Evolutionary conservation across 2,888 invertebrate species (phyloP).

Genomic region (Andrena fulva): DNA sequence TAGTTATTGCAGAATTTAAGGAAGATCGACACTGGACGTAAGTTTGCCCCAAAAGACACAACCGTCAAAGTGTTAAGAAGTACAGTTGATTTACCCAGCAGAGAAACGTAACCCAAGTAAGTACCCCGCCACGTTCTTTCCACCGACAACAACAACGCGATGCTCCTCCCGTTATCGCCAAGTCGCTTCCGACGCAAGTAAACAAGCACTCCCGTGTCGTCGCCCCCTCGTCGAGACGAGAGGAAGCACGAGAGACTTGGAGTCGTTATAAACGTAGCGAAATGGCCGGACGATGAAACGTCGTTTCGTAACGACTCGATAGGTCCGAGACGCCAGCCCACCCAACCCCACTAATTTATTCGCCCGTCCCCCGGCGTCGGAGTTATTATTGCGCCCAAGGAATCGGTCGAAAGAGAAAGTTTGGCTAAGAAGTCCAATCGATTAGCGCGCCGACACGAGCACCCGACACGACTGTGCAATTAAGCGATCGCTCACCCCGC

Average conservation of each 20-base stretch:
- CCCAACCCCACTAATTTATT: slow-evolving; percentile 52
- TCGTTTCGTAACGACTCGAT: slow-evolving; percentile 19
- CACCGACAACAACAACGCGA: too few species aligned
- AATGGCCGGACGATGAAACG: slow-evolving; percentile 1
- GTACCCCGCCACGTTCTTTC: too few species aligned
- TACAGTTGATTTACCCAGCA: too few species aligned
- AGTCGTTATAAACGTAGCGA: slow-evolving; percentile 16
- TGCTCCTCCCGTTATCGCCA: too few species aligned
- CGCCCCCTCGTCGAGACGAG: background rate
- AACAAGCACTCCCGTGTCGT: background rate
- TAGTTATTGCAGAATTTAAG: too few species aligned
- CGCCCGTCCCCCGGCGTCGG: slow-evolving; percentile 31
- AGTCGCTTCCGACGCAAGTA: background rate
- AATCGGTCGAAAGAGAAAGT: slow-evolving; percentile 57
- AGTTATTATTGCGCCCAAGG: slow-evolving; percentile 59
- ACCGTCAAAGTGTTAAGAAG: too few species aligned
- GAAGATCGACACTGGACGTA: too few species aligned
- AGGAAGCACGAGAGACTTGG: background rate
- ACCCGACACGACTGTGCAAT: slow-evolving; percentile 68
- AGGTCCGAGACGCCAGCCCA: slow-evolving; percentile 4
- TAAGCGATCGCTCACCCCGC: slow-evolving; percentile 44
- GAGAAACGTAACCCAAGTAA: too few species aligned
- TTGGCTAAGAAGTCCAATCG: slow-evolving; percentile 66
- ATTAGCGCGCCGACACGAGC: slow-evolving; percentile 60
- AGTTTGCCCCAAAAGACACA: too few species aligned